phyloP scores from a whole-genome alignment of 2,113 vertebrate species.

The Myocastor coypus region DNA sequence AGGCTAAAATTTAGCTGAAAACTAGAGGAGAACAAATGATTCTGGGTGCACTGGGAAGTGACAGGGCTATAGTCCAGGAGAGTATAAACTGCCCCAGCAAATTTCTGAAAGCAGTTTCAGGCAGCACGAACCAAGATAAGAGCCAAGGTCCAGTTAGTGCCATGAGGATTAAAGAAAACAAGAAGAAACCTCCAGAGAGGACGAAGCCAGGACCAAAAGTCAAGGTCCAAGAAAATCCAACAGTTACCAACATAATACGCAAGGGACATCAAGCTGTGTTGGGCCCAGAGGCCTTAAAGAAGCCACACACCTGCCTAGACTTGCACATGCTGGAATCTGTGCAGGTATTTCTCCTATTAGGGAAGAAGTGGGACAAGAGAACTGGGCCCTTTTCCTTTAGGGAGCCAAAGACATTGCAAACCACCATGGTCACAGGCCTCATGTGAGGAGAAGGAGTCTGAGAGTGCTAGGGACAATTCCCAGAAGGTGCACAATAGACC shows the following conservation, averaged over 20 bases:
- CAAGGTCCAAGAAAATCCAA: constrained; percentile 51
- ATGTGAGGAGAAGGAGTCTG: no score
- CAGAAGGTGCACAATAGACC: neutral
- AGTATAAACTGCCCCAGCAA: neutral
- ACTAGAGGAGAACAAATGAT: neutral
- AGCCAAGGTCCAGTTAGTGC: neutral
- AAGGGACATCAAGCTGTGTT: constrained; percentile 33
- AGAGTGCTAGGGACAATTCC: neutral
- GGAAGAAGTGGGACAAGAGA: neutral
- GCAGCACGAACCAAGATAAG: neutral
- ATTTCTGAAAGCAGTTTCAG: neutral
- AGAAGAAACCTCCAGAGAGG: neutral
- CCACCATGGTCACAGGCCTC: neutral
- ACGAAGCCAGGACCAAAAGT: neutral
- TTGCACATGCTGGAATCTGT: constrained; percentile 65
- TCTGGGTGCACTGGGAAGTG: neutral
- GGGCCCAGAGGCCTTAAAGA: constrained; percentile 27
- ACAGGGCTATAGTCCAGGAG: accelerated
- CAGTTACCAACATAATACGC: neutral
- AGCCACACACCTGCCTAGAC: neutral
- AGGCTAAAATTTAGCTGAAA: constrained; percentile 25
- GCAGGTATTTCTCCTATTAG: constrained; percentile 54
- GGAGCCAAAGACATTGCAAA: neutral
- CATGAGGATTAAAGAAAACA: neutral
- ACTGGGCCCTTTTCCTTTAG: neutral